Percentiles rank a stretch among this genome's conserved stretches.
These are phyloP conservation scores for Pelvicachromis taeniatus DNA, from an alignment of 2,113 vertebrate genomes.

Conservation along the genomic window DNA sequence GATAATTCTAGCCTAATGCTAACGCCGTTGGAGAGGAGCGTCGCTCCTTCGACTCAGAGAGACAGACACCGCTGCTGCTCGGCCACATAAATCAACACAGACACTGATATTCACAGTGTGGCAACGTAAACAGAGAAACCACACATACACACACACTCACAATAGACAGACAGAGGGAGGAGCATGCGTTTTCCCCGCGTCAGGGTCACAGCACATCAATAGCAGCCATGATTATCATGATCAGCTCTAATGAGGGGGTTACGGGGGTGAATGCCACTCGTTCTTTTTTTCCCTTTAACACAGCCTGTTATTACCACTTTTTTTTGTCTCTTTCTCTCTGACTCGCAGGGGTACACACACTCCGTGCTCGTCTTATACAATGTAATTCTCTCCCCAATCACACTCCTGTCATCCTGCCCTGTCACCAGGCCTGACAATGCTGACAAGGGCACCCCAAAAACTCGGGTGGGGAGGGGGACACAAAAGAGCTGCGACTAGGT, in stretches of 20 bases:
- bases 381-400: slow-evolving; percentile 51
- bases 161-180: background rate
- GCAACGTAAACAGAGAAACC: background rate
- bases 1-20: slow-evolving; percentile 48
- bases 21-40: slow-evolving; percentile 2
- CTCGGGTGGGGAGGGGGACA: background rate
- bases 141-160: background rate
- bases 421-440: slow-evolving; percentile 12
- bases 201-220: slow-evolving; percentile 55
- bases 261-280: slow-evolving; percentile 26
- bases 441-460: slow-evolving; percentile 5
- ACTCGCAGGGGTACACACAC: background rate
- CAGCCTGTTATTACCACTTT: slow-evolving; percentile 56
- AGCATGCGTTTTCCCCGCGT: background rate
- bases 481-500: background rate
- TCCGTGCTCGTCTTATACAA: slow-evolving; percentile 1
- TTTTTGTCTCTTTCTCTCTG: slow-evolving; percentile 6
- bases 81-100: slow-evolving; percentile 28
- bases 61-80: slow-evolving; percentile 14
- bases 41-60: slow-evolving; percentile 2
- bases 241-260: slow-evolving; percentile 57
- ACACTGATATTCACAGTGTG: slow-evolving; percentile 5
- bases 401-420: slow-evolving; percentile 38
- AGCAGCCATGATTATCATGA: slow-evolving; percentile 59
- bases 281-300: slow-evolving; percentile 15